Percentiles rank a stretch among this genome's conserved stretches.
These are phyloP conservation scores for Neoniphon sammara DNA, from an alignment of 2,797 vertebrate species.

Conservation along the genomic window DNA sequence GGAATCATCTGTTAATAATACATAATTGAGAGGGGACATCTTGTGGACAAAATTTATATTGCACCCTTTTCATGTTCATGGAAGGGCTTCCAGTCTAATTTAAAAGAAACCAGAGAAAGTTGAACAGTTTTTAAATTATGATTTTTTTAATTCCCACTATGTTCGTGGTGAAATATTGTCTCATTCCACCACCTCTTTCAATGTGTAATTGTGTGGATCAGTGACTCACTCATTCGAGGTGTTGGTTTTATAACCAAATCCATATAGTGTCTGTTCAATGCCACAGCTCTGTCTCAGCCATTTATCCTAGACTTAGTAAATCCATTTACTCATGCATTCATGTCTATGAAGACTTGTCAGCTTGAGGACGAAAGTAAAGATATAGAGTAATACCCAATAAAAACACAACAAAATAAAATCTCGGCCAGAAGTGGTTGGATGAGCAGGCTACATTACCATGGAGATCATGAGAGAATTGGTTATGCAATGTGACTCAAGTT, in stretches of 20 bases:
- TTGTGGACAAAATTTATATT: conserved; percentile 66
- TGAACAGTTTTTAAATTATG: not conserved
- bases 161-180: not conserved
- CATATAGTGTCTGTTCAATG: conserved; percentile 57
- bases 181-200: conserved; percentile 47
- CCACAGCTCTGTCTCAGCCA: conserved; percentile 46
- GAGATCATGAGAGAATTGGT: conserved; percentile 67
- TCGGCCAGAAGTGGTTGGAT: conserved; percentile 55
- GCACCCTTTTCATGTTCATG: conserved; percentile 15
- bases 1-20: conserved; percentile 3
- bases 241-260: conserved; percentile 55
- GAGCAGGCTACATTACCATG: conserved; percentile 41
- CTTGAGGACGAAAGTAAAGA: conserved; percentile 36
- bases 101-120: not conserved
- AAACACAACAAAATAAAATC: conserved; percentile 65
- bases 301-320: conserved; percentile 63
- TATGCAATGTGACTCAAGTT: conserved; percentile 53
- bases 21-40: conserved; percentile 66
- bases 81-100: not conserved
- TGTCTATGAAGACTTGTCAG: conserved; percentile 56
- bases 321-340: conserved; percentile 69
- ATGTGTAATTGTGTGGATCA: conserved; percentile 53
- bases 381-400: conserved; percentile 55
- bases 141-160: not conserved
- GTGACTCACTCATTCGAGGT: conserved; percentile 58